Conservation (phyloP, 2,797 vertebrate genomes). For the Neosalanx taihuensis region DNA sequence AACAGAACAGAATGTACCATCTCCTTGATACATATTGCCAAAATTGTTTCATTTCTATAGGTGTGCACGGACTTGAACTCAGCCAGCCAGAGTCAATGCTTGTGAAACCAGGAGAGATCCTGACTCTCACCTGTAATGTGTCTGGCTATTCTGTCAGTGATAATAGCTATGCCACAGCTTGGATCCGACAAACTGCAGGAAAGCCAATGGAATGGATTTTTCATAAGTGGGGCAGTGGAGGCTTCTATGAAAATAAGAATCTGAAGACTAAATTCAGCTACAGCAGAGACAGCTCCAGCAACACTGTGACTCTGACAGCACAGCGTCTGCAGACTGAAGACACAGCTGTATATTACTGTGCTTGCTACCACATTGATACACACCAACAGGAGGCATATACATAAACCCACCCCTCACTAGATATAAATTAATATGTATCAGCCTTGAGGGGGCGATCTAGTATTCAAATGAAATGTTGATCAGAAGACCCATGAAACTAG, state of each 20-base stretch:
- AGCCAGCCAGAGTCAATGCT: constrained; percentile 16
- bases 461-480: neutral
- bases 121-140: constrained; percentile 28
- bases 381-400: neutral
- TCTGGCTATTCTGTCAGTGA: constrained; percentile 32
- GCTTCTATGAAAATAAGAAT: no score
- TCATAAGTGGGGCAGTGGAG: neutral
- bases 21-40: no score
- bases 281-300: no score
- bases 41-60: constrained; percentile 9
- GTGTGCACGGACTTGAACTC: constrained; percentile 25
- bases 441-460: neutral
- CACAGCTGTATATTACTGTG: constrained; percentile 29
- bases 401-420: constrained; percentile 23
- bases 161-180: neutral
- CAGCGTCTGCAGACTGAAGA: constrained; percentile 30
- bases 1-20: no score
- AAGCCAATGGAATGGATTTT: constrained; percentile 34
- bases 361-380: constrained; percentile 15
- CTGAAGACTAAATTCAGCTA: no score
- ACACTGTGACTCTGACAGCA: no score
- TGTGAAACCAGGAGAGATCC: constrained; percentile 24
- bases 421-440: neutral
- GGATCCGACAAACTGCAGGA: constrained; percentile 24
- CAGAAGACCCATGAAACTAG: neutral